phyloP scores from a whole-genome alignment of 2,797 vertebrate species.

The Danio choprae region DNA sequence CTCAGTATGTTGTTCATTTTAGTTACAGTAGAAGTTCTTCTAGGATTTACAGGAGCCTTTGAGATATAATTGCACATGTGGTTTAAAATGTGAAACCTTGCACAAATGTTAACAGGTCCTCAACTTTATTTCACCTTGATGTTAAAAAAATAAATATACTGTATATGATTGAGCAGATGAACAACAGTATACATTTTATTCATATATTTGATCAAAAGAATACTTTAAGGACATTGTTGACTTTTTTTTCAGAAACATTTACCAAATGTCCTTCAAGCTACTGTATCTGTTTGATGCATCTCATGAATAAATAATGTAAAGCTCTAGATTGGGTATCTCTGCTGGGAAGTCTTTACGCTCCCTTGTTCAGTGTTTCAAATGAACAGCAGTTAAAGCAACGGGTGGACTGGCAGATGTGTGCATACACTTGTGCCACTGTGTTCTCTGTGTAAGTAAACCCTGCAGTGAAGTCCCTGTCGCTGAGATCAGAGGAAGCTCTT shows the following conservation, averaged over 20 bases:
- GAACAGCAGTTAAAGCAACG: conserved; percentile 27
- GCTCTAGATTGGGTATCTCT: conserved; percentile 6
- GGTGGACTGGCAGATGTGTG: not conserved
- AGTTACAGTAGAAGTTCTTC: not conserved
- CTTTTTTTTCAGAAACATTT: no score
- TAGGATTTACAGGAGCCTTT: not conserved
- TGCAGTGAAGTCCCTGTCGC: conserved; percentile 7
- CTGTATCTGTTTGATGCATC: not conserved
- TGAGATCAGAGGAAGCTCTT: conserved; percentile 38
- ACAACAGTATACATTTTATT: no score
- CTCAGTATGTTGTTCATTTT: not conserved
- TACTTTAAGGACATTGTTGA: not conserved
- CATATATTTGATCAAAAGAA: not conserved
- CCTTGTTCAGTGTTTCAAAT: conserved; percentile 28
- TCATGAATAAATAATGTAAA: conserved; percentile 20
- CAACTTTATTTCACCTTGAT: not conserved
- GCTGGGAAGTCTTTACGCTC: conserved; percentile 6
- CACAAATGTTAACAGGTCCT: no score
- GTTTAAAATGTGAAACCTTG: not conserved
- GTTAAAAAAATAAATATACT: no score
- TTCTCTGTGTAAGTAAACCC: conserved; percentile 28
- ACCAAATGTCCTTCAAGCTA: not conserved
- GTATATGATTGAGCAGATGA: not conserved
- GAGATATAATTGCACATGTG: not conserved
- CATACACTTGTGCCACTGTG: not conserved